Evolutionary conservation across 1,140 invertebrate species (phyloP), one percentile per base, ranked within the genome.

Genomic region (Archivesica marissinica): DNA sequence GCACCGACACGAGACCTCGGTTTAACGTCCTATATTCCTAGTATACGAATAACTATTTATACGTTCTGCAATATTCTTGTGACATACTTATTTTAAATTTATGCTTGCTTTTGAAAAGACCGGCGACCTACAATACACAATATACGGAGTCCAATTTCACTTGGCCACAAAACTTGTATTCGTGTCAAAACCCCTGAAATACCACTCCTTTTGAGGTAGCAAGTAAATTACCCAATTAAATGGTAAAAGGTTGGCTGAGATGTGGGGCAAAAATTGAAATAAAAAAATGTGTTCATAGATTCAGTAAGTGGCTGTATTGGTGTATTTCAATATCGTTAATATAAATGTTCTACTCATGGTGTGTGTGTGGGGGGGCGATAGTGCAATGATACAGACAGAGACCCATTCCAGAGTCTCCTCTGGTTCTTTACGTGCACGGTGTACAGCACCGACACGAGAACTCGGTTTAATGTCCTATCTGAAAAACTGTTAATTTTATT

Each of bases 191-290:
- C 15, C 38, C 38, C 30, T 17, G 59, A 64, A 64, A 64, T 64
- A 64, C 30, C 59, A 64, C 59, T 35, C 59, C 59, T 64, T 64
- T 2, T 15, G 30, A 6, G 54, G 54, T 59, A 59, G 54, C 54
- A 64, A 64, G 59, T 64, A 64, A 64, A 64, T 64, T 64, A 64
- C n/a, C 59, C 59, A 64, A 64, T 64, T 64, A 35, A 35, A 33
- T 7, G 23, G 33, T 64, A 30, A 64, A 35, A 20, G 28, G 59
- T 64, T 35, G 33, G 23, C 33, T 59, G 54, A 59, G 3, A 28
- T 59, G 54, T 59, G 23, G 23, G 50, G n/a, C n/a, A n/a, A n/a
- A n/a, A n/a, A n/a, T n/a, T n/a, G n/a, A n/a, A n/a, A n/a, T n/a
- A n/a, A n/a, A n/a, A n/a, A n/a, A n/a, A n/a, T n/a, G 23, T 52